Evolutionary conservation across 2,888 invertebrate genomes (phyloP), one percentile per base, ranked within the genome.

Genomic region (Deilephila elpenor): DNA sequence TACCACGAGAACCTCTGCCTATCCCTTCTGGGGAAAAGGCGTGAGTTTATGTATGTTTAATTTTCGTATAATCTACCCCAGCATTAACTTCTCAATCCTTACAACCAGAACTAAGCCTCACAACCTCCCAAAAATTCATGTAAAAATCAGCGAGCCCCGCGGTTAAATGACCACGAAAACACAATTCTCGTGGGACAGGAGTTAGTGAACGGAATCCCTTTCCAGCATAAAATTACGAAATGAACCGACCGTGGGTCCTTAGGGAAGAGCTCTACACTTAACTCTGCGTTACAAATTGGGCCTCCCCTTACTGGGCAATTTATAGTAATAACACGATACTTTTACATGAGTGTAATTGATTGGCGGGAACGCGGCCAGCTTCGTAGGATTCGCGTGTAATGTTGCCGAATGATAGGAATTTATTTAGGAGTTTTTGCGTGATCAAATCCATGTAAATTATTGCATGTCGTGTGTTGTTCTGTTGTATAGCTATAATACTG

Each of bases 261-360:
- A 11, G 62, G 51, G 67, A 67, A 25, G 67, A 14, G 25, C 17
- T 44, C 44, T 25, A 44, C 74, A 64, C 73, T 76, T 78, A 78
- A 79, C 77, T 78, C 76, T 75, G 77, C 25, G 6, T 78, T 71
- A 78, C 80, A 79, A 80, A 80, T 79, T 79, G 77, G 78, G 75
- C 71, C 73, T 72, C 77, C 76, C 77, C 74, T 74, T 76, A 78
- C 74, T 70, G 72, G 71, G 72, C 74, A 76, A 78, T 75, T 76
- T 75, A 77, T 74, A 64, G 78, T 74, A 25, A 56, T 64, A 72
- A 72, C 64, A 59, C 64, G 64, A 72, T 62, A 72, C 64, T 56
- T 64, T 72, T 72, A 72, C 62, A 62, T 44, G n/a, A 44, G 20
- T 44, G 44, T 56, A n/a, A 56, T 56, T 56, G 56, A 56, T 56